Conservation (phyloP, 2,888 invertebrate species). For the Caenorhabditis panamensis region DNA sequence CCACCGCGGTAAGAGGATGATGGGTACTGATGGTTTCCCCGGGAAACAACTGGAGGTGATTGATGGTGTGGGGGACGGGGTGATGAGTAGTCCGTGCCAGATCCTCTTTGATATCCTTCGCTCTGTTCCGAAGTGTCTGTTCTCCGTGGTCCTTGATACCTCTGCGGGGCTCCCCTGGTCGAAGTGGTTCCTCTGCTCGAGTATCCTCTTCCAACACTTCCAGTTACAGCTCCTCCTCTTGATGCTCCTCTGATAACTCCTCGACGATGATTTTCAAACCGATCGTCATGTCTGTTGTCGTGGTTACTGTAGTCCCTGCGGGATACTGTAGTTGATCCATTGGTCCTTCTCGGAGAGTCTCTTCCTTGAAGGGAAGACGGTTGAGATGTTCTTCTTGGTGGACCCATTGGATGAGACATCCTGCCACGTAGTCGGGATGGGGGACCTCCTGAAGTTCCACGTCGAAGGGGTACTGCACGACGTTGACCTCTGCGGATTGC, state of each 20-base stretch:
- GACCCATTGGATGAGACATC: slow-evolving; percentile 13
- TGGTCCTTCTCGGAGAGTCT: neutral
- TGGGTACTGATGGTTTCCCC: neutral
- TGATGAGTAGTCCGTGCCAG: slow-evolving; percentile 47
- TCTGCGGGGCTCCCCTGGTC: neutral
- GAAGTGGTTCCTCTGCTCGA: slow-evolving; percentile 1
- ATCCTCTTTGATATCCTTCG: slow-evolving; percentile 41
- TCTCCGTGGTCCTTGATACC: slow-evolving; percentile 19
- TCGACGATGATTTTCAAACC: slow-evolving; percentile 59
- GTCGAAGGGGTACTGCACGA: slow-evolving; percentile 26
- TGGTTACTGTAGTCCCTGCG: slow-evolving; percentile 41
- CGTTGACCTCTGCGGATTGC: slow-evolving; percentile 49
- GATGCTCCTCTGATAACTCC: slow-evolving; percentile 58
- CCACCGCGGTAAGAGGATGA: slow-evolving; percentile 16
- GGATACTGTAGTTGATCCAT: neutral
- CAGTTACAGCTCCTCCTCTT: slow-evolving; percentile 24
- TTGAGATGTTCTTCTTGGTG: slow-evolving; percentile 18
- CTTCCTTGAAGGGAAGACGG: neutral
- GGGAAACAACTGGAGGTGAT: slow-evolving; percentile 10
- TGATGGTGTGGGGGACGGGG: slow-evolving; percentile 29
- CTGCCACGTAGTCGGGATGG: slow-evolving; percentile 41
- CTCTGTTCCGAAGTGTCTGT: slow-evolving; percentile 55
- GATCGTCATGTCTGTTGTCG: slow-evolving; percentile 42
- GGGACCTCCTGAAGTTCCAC: slow-evolving; percentile 22
- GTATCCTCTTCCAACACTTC: slow-evolving; percentile 7